Base-by-base conservation (phyloP, 2,797 vertebrate species). In the Lerista edwardsae region DNA sequence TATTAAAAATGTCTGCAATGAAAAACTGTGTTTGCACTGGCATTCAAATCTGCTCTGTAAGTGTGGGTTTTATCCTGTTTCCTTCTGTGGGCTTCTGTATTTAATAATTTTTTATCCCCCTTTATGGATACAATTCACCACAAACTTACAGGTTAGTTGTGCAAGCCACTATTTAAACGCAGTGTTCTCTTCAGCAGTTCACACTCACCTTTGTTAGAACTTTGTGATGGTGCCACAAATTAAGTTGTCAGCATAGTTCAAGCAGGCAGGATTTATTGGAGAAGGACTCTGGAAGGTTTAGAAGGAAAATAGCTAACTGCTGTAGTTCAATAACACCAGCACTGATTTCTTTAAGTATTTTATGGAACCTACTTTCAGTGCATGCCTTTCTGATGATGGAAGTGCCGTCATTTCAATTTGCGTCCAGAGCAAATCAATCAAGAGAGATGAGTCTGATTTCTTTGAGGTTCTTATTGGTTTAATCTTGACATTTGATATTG, bases 21-120 rank as follows among this genome's bases (percentile, higher is more conserved):
- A 92, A 88, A 89, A 65, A 61, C 27, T 57, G 87, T 39, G 68
- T 36, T 68, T 39, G 71, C 65, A 82, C 1, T 2, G 25, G 76
- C 65, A 80, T 91, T 86, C 89, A 84, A 39, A 72, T 72, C 21
- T 79, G 62, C 47, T 85, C 88, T 29, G 10, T 68, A 77, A 86
- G 75, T 82, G 57, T 44, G 89, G 34, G 44, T 86, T 67, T 77
- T 84, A 87, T 87, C 77, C n/a, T 59, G 72, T 91, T 75, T 92
- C 2, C 84, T 68, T 51, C 62, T 86, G 81, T 80, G 64, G 57
- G 65, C 85, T 92, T 61, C 59, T 85, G 17, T 86, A 84, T 86
- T 84, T 88, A 93, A 74, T 91, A 82, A 74, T 90, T 79, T 86
- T 89, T n/a, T 21, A 44, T 75, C 69, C 69, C 90, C 79, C 86